Conservation (phyloP, 30 jellyfish, hydroid and myxozoan genomes). For the Aurelia sp. region DNA sequence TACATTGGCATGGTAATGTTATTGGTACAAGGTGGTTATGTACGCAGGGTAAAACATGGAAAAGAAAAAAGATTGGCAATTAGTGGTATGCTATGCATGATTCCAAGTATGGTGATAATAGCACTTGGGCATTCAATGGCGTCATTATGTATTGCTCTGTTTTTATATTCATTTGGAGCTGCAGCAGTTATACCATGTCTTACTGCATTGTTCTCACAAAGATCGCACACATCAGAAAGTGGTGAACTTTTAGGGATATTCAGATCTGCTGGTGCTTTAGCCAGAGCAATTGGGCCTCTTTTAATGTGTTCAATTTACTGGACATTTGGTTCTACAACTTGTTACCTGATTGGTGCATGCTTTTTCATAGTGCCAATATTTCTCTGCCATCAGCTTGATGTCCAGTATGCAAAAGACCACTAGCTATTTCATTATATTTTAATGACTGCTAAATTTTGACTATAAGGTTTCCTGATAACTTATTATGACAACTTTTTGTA, state of each 20-base stretch:
- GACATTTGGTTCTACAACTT: constrained; percentile 91
- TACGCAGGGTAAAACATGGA: constrained; percentile 78
- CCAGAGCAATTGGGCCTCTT: constrained; percentile 98
- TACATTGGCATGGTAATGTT: constrained; percentile 84
- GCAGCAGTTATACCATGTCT: constrained; percentile 97
- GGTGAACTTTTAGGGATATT: constrained; percentile 97
- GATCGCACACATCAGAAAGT: constrained; percentile 61
- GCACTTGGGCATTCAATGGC: constrained; percentile 50
- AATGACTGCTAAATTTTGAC: too few species aligned
- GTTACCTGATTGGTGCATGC: constrained; percentile 89
- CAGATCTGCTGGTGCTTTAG: constrained; percentile 97
- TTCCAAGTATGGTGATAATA: constrained; percentile 80
- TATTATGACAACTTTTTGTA: too few species aligned
- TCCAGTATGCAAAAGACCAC: too few species aligned
- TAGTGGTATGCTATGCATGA: constrained; percentile 77
- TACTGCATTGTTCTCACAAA: constrained; percentile 83
- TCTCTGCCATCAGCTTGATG: constrained; percentile 28
- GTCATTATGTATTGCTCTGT: constrained; percentile 57
- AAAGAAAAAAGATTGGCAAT: constrained; percentile 65
- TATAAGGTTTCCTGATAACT: too few species aligned
- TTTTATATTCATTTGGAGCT: constrained; percentile 86
- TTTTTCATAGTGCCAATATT: constrained; percentile 77
- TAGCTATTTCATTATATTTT: too few species aligned
- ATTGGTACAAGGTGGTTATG: constrained; percentile 93
- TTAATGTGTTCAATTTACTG: constrained; percentile 81